Base-by-base conservation (phyloP, 2,888 invertebrate genomes). In the Tuta absoluta region DNA sequence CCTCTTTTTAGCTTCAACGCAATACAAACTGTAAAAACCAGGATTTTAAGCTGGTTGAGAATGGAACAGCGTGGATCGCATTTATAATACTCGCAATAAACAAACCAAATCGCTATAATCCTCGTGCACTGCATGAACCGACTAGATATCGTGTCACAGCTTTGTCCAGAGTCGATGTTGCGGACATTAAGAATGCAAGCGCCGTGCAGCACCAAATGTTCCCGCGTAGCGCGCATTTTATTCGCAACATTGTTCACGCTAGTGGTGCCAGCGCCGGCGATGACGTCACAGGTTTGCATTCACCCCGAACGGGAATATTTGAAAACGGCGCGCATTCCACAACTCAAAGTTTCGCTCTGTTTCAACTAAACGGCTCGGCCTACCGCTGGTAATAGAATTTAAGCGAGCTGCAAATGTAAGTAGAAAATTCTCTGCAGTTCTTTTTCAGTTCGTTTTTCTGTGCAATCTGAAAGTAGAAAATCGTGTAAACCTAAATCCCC, bases 221-320 rank as follows among this genome's bases (percentile, higher is more conserved):
- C 59, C 59, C 61, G 64, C 33, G 49, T 56, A 21, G 56, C 37
- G 28, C 24, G 65, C 68, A 71, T 72, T 75, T 73, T 73, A 72
- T 71, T 69, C 68, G 65, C 62, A 62, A 68, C 69, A 71, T 73
- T 73, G 71, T 69, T 72, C 67, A 68, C 64, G 48, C 58, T 12
- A 28, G 14, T 3, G 28, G 24, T n/a, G 53, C 24, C 53, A 33
- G 33, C 33, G 28, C 65, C 62, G 62, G 67, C 71, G 71, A 74
- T 73, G 73, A 71, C 71, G 66, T 66, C 64, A 68, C 65, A 63
- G 67, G 64, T 51, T 63, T 65, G 71, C 61, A 63, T 69, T 69
- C 67, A 67, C 10, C 49, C 68, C 68, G 67, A 68, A 69, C 60
- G 64, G 64, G 56, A 67, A 66, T 69, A 56, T 61, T 65, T 64